Conservation (phyloP, 2,113 vertebrate species). For the Carassius gibelio region DNA sequence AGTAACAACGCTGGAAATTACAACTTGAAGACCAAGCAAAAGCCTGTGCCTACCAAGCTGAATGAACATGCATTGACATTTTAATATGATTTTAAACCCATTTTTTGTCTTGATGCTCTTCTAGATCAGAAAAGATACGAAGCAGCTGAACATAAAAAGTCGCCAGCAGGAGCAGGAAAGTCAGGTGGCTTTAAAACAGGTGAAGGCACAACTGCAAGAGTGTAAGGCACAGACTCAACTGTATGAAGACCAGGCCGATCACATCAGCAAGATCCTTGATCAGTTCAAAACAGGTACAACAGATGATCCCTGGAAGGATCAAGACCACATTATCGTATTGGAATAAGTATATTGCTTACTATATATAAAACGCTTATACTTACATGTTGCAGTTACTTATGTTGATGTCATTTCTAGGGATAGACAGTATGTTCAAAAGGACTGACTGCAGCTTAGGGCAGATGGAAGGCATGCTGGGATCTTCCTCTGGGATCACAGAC, state of each 20-base stretch:
- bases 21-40: too few relatives aligned
- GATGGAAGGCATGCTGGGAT: constrained; percentile 77
- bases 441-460: constrained; percentile 73
- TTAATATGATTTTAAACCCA: too few relatives aligned
- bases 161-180: constrained; percentile 64
- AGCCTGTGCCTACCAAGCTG: too few relatives aligned
- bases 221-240: constrained; percentile 58
- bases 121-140: constrained; percentile 73
- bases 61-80: too few relatives aligned
- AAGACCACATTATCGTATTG: too few relatives aligned
- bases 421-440: constrained; percentile 71
- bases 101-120: neutral
- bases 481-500: constrained; percentile 74
- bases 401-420: constrained; percentile 62
- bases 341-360: too few relatives aligned
- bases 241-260: constrained; percentile 62
- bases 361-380: too few relatives aligned
- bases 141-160: constrained; percentile 61
- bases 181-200: constrained; percentile 56
- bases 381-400: neutral
- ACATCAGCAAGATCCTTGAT: constrained; percentile 69
- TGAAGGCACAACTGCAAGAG: constrained; percentile 62
- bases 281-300: constrained; percentile 71
- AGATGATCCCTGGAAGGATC: too few relatives aligned
- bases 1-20: too few relatives aligned